Percentiles rank a stretch among this genome's conserved stretches.
Conservation (phyloP, 2,113 vertebrate species). For the Misgurnus anguillicaudatus region DNA sequence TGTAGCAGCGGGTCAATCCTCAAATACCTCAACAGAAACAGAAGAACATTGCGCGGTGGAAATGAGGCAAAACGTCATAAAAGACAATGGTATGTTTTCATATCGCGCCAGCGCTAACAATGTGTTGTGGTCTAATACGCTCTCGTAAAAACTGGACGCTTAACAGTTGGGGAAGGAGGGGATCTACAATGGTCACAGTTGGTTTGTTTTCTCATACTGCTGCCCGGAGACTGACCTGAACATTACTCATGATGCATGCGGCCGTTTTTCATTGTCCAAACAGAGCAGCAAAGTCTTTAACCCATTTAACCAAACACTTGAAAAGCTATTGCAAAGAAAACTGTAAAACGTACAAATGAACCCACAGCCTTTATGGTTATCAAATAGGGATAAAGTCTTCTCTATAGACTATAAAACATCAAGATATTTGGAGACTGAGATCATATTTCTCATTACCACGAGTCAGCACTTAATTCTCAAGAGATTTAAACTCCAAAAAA, state of each 20-base stretch:
- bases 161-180: conserved; percentile 12
- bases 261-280: conserved; percentile 60
- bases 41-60: conserved; percentile 22
- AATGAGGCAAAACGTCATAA: conserved; percentile 43
- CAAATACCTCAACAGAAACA: conserved; percentile 20
- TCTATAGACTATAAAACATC: not conserved
- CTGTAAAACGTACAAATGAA: too few species aligned
- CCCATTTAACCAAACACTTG: not conserved
- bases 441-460: conserved; percentile 14
- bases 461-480: not conserved
- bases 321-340: not conserved
- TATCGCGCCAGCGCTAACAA: conserved; percentile 53
- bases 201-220: conserved; percentile 15
- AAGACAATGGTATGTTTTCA: conserved; percentile 50
- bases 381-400: conserved; percentile 43
- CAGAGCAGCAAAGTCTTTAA: conserved; percentile 28
- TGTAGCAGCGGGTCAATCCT: conserved; percentile 35
- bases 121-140: conserved; percentile 30
- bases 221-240: not conserved
- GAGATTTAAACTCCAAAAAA: not conserved
- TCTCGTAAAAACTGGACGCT: conserved; percentile 30
- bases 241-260: conserved; percentile 53
- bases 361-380: not conserved
- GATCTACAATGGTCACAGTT: conserved; percentile 20
- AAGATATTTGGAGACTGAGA: conserved; percentile 10